A percentile compares a stretch with the other conserved stretches of the same genome.
phyloP scores from a whole-genome alignment of 2,888 invertebrate genomes.

The Machimus atricapillus region DNA sequence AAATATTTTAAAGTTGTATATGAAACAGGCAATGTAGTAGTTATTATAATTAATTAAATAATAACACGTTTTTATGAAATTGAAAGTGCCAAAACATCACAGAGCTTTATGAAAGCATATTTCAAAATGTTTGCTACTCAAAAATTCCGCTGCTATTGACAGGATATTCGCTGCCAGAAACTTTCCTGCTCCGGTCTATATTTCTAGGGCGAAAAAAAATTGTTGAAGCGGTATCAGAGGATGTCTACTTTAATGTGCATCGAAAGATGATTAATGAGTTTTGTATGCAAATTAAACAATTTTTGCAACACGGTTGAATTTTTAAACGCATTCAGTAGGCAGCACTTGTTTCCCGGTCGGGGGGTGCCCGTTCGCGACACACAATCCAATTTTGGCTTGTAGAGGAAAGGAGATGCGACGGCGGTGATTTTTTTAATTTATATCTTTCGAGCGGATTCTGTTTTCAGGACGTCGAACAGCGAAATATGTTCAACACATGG shows the following conservation, averaged over 20 bases:
- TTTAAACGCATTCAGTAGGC: constrained; percentile 10
- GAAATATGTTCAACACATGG: background rate
- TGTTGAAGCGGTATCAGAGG: background rate
- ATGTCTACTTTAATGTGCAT: constrained; percentile 19
- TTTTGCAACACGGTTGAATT: constrained; percentile 29
- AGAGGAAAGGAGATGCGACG: background rate
- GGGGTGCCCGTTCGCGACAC: background rate
- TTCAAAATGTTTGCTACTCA: background rate
- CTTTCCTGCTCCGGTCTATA: background rate
- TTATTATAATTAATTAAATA: background rate
- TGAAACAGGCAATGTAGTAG: no score
- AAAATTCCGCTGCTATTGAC: background rate
- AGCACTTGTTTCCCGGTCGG: background rate
- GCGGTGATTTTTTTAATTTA: constrained; percentile 22
- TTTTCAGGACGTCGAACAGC: background rate
- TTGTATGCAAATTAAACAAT: constrained; percentile 33
- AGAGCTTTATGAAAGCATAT: background rate
- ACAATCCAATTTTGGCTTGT: background rate
- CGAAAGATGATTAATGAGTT: constrained; percentile 35
- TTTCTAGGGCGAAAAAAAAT: background rate
- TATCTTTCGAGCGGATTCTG: background rate
- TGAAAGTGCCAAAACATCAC: background rate
- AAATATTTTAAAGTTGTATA: no score
- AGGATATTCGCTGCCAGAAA: background rate
- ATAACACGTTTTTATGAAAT: background rate